These are phyloP conservation scores for Podarcis siculus DNA, from an alignment of 2,797 vertebrate genomes.

Conservation along the genomic window DNA sequence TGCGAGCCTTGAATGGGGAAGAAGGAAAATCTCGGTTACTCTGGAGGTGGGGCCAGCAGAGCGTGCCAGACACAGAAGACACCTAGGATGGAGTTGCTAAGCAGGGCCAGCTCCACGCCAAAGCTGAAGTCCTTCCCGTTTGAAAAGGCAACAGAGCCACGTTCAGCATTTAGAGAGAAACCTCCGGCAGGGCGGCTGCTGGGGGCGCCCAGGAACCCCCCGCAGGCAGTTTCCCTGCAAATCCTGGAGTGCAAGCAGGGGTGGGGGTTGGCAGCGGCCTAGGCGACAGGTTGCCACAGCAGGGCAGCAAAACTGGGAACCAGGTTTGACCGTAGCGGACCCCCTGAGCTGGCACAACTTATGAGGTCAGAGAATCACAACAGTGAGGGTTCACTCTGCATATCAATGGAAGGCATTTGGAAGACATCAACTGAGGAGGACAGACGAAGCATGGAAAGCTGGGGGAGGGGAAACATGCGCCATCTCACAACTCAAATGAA, in stretches of 20 bases:
- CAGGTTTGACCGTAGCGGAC: slow-evolving; percentile 74
- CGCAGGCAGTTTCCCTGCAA: slow-evolving; percentile 53
- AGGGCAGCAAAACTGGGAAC: slow-evolving; percentile 53
- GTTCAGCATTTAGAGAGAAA: slow-evolving; percentile 72
- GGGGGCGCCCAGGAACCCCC: slow-evolving; percentile 40
- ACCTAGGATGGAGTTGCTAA: slow-evolving; percentile 76
- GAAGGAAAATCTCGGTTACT: slow-evolving; percentile 60
- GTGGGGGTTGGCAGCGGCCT: not conserved
- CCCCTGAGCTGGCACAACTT: slow-evolving; percentile 63
- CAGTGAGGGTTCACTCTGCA: slow-evolving; percentile 64
- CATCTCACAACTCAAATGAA: slow-evolving; percentile 77
- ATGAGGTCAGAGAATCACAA: slow-evolving; percentile 67
- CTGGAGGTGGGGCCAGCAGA: slow-evolving; percentile 13
- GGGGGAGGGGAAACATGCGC: slow-evolving; percentile 78
- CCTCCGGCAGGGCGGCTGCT: slow-evolving; percentile 28
- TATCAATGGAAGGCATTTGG: slow-evolving; percentile 70
- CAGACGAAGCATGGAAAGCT: slow-evolving; percentile 75
- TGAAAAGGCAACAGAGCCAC: slow-evolving; percentile 59
- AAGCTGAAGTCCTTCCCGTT: slow-evolving; percentile 65
- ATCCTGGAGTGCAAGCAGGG: slow-evolving; percentile 28
- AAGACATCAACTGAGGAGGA: slow-evolving; percentile 65
- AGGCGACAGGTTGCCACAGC: slow-evolving; percentile 53
- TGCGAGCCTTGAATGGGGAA: slow-evolving; percentile 83
- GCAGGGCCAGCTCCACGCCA: slow-evolving; percentile 81
- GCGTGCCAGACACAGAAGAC: slow-evolving; percentile 71